A percentile compares a stretch with the other conserved stretches of the same genome.
Evolutionary conservation across 2,797 vertebrate genomes (phyloP).

Genomic region (Aeoliscus strigatus): DNA sequence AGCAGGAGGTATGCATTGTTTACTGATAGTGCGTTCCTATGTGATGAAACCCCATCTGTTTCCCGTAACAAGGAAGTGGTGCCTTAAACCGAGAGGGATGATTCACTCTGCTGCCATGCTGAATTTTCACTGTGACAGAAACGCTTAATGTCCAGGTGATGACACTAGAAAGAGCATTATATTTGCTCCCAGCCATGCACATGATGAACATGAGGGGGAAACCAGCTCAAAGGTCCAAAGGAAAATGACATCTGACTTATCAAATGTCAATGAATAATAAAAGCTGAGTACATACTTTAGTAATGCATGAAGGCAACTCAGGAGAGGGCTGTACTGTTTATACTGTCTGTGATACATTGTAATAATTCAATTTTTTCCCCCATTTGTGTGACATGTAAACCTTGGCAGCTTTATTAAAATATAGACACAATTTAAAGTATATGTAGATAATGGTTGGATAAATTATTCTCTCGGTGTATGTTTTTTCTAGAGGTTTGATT

Average conservation of each 20-base stretch:
- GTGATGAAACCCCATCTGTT: conserved; percentile 62
- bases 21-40: conserved; percentile 60
- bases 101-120: conserved; percentile 55
- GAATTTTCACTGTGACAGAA: conserved; percentile 52
- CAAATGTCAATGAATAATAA: conserved; percentile 1
- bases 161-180: conserved; percentile 33
- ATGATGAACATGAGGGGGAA: not conserved
- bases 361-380: too few relatives aligned
- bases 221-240: not conserved
- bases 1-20: conserved; percentile 56
- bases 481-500: too few relatives aligned
- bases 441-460: too few relatives aligned
- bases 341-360: too few relatives aligned
- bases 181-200: conserved; percentile 13
- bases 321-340: not conserved
- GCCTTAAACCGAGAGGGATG: conserved; percentile 41
- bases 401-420: too few relatives aligned
- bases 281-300: conserved; percentile 11
- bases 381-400: too few relatives aligned
- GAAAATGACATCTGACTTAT: conserved; percentile 1
- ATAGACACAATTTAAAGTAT: too few relatives aligned
- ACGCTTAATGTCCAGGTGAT: conserved; percentile 47
- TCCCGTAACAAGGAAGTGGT: conserved; percentile 61
- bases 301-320: conserved; percentile 18
- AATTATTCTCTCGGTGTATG: too few relatives aligned